These are phyloP conservation scores for Lepidotrigona ventralis DNA, from an alignment of 1,140 invertebrate genomes.

Conservation along the genomic window DNA sequence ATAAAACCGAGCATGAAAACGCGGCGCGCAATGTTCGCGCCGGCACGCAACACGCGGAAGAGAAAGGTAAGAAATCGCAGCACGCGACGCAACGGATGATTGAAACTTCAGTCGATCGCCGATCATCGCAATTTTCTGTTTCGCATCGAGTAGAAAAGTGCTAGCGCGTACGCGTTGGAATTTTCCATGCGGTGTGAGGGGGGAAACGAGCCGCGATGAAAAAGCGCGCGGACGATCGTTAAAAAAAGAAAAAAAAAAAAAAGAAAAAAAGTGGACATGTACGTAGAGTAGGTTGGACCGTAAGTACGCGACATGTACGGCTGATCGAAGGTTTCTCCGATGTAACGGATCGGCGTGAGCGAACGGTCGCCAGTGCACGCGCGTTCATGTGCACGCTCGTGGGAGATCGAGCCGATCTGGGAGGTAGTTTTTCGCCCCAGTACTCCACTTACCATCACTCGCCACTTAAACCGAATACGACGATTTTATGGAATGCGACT, in stretches of 20 bases:
- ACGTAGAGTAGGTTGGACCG: not conserved
- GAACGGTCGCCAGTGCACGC: constrained; percentile 1
- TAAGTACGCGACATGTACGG: constrained; percentile 16
- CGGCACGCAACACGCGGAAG: constrained; percentile 10
- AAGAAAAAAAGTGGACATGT: not conserved
- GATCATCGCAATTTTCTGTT: not conserved
- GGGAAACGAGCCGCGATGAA: not conserved
- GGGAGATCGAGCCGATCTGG: constrained; percentile 59
- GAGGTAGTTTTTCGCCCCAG: constrained; percentile 76
- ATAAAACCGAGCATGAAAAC: not conserved
- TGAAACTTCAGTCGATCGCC: constrained; percentile 16
- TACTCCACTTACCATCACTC: constrained; percentile 74
- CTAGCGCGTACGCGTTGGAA: constrained; percentile 28
- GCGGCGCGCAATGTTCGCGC: too few species aligned
- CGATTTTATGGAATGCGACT: constrained; percentile 70
- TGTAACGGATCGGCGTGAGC: constrained; percentile 65
- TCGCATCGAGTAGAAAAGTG: not conserved
- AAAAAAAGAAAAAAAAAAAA: not conserved
- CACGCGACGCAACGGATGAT: constrained; percentile 22
- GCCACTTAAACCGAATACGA: constrained; percentile 64
- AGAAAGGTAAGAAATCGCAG: not conserved
- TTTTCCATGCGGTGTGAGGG: constrained; percentile 23
- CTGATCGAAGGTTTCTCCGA: constrained; percentile 71
- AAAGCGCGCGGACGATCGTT: not conserved
- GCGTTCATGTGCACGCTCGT: not conserved